Conservation (phyloP, 2,113 vertebrate species). For the Chaetura pelagica region DNA sequence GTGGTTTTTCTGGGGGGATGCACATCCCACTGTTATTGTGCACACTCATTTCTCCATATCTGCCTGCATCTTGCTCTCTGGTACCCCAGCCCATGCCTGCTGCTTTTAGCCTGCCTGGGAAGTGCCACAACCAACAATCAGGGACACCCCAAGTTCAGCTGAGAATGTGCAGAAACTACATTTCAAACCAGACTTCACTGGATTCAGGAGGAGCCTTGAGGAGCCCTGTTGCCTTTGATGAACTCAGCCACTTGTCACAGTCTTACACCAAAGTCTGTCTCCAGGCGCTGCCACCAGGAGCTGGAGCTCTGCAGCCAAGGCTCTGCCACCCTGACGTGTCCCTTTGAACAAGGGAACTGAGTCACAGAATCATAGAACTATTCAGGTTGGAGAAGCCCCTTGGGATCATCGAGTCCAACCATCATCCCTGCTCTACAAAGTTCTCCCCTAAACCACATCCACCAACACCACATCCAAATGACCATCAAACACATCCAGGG, state of each 20-base stretch:
- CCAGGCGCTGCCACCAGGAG: rapidly evolving
- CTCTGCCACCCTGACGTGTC: no score
- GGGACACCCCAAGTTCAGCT: background rate
- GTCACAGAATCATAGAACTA: background rate
- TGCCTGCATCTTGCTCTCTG: rapidly evolving
- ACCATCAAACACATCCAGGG: background rate
- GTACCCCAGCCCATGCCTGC: rapidly evolving
- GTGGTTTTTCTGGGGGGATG: background rate
- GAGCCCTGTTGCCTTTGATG: background rate
- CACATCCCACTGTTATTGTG: rapidly evolving
- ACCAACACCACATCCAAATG: no score
- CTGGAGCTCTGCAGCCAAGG: background rate
- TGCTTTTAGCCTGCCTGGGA: background rate
- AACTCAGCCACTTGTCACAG: rapidly evolving
- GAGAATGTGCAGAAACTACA: rapidly evolving
- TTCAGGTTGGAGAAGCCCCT: no score
- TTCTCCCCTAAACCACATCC: no score
- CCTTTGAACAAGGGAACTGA: background rate
- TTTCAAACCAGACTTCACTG: background rate
- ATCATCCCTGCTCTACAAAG: no score
- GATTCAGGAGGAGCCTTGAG: background rate
- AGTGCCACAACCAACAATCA: background rate
- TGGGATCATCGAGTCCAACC: no score
- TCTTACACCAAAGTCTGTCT: background rate
- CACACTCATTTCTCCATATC: no score